These are phyloP conservation scores for Gambusia holbrooki DNA, from an alignment of 2,113 vertebrate species.

Conservation along the genomic window DNA sequence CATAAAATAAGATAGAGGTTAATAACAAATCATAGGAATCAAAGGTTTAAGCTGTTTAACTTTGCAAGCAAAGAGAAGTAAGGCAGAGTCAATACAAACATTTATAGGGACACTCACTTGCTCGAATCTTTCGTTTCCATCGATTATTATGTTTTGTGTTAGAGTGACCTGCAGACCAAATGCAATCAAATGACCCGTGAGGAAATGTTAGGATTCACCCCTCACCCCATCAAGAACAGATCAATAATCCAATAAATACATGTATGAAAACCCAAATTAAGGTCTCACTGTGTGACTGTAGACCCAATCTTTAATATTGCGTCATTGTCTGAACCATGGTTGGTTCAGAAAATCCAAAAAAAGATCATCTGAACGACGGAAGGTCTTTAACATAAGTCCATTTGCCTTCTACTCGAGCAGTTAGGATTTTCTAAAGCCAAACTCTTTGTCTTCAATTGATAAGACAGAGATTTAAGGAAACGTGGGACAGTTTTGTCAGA, in stretches of 20 bases:
- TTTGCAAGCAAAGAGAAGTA: not conserved
- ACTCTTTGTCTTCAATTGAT: too few relatives aligned
- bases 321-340: not conserved
- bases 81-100: not conserved
- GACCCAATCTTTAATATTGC: not conserved
- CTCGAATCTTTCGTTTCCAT: constrained; percentile 69
- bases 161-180: constrained; percentile 33
- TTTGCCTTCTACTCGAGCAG: too few relatives aligned
- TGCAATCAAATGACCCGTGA: not conserved
- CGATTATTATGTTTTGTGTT: constrained; percentile 47
- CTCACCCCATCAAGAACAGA: not conserved
- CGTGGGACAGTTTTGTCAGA: too few relatives aligned
- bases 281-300: not conserved
- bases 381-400: too few relatives aligned
- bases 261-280: not conserved
- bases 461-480: too few relatives aligned
- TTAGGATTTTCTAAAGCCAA: too few relatives aligned
- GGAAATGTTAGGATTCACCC: not conserved
- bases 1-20: not conserved
- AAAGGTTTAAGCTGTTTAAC: not conserved
- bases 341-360: too few relatives aligned
- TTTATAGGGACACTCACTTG: constrained; percentile 45
- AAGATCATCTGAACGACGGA: too few relatives aligned
- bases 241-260: not conserved
- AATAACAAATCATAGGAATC: not conserved